phyloP scores from a whole-genome alignment of 2,797 vertebrate genomes.

The Tachyglossus aculeatus region DNA sequence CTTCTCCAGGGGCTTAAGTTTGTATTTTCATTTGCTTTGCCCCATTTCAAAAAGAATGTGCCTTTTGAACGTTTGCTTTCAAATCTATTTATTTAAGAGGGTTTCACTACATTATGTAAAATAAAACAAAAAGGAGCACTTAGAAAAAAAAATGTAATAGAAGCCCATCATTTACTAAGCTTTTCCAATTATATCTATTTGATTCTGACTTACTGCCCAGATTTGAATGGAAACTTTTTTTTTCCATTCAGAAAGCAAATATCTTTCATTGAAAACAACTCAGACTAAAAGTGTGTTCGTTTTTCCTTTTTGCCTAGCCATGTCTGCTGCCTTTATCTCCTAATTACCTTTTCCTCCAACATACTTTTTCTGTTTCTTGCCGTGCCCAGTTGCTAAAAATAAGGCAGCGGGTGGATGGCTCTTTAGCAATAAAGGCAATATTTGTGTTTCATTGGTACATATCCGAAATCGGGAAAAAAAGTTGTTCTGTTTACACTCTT shows the following conservation, averaged over 20 bases:
- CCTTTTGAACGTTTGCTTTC: slow-evolving; percentile 30
- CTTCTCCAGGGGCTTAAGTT: not conserved
- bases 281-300: not conserved
- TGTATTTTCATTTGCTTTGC: not conserved
- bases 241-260: slow-evolving; percentile 45
- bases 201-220: slow-evolving; percentile 68
- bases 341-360: slow-evolving; percentile 13
- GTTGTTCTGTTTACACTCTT: slow-evolving; percentile 24
- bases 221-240: slow-evolving; percentile 62
- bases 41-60: slow-evolving; percentile 18
- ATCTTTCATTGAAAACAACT: slow-evolving; percentile 47
- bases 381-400: slow-evolving; percentile 42
- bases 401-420: slow-evolving; percentile 1
- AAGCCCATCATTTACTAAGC: slow-evolving; percentile 58
- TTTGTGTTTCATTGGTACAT: slow-evolving; percentile 28
- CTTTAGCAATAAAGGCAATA: slow-evolving; percentile 10
- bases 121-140: slow-evolving; percentile 58
- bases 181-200: slow-evolving; percentile 64
- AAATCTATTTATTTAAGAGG: slow-evolving; percentile 44
- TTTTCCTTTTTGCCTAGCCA: not conserved
- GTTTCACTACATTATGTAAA: slow-evolving; percentile 52
- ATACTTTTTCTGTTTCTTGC: slow-evolving; percentile 28
- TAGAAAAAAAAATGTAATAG: slow-evolving; percentile 38
- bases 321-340: not conserved
- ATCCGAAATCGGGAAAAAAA: slow-evolving; percentile 11